Evolutionary conservation across 2,888 invertebrate species (phyloP).

Genomic region (Drosophila pullipes): DNA sequence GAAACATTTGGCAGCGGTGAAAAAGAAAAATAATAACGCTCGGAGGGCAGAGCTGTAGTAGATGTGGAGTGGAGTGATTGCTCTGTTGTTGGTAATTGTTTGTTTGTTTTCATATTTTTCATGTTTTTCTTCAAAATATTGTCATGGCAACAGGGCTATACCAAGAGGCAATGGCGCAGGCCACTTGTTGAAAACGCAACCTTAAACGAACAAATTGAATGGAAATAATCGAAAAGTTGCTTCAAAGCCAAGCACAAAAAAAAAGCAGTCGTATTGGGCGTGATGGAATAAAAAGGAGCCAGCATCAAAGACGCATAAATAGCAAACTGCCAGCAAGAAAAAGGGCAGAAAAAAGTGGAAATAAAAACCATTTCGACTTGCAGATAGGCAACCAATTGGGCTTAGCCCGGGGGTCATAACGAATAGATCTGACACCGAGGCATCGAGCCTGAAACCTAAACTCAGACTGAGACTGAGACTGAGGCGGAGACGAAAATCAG

Average conservation of each 20-base stretch:
- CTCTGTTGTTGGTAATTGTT: conserved; percentile 40
- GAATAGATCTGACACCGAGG: conserved; percentile 38
- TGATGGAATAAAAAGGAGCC: conserved; percentile 8
- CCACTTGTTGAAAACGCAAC: conserved; percentile 49
- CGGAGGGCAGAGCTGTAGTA: not conserved
- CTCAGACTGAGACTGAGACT: not conserved
- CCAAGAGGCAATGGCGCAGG: not conserved
- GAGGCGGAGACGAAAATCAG: conserved; percentile 19
- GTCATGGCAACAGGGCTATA: conserved; percentile 30
- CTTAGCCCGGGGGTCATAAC: conserved; percentile 42
- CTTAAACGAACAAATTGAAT: conserved; percentile 55
- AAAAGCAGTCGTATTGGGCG: not conserved
- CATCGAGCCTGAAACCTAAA: conserved; percentile 14
- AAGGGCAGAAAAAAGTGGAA: conserved; percentile 12
- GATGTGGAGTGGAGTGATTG: not conserved
- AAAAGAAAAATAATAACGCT: not conserved
- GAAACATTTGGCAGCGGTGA: conserved; percentile 20
- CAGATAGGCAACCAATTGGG: conserved; percentile 47
- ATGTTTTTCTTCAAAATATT: conserved; percentile 33
- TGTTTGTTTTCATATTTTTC: conserved; percentile 53
- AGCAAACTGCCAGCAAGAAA: conserved; percentile 29
- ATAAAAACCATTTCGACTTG: conserved; percentile 39
- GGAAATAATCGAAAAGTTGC: conserved; percentile 57
- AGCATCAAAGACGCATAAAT: conserved; percentile 54
- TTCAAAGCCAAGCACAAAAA: conserved; percentile 3